Percentiles rank a stretch among this genome's conserved stretches.
These are phyloP conservation scores for Anas flavirostris DNA, from an alignment of 2,797 vertebrate genomes.

Conservation along the genomic window DNA sequence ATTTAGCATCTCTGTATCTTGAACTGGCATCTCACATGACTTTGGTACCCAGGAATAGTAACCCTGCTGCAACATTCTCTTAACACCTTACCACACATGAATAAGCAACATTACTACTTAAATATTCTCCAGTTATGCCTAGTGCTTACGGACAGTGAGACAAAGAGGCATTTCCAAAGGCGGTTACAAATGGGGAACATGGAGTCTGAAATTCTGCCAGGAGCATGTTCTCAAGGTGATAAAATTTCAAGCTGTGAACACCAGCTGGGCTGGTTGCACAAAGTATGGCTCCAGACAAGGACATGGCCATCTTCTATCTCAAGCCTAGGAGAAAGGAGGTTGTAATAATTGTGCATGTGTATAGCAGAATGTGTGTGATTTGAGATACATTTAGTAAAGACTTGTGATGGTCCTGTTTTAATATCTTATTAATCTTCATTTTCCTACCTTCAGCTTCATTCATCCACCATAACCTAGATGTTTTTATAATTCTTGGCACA, in stretches of 20 bases:
- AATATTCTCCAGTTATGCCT: not conserved
- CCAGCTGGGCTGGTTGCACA: not conserved
- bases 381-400: not conserved
- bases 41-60: not conserved
- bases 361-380: rapidly evolving
- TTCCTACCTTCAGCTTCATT: not conserved
- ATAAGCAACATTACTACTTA: not conserved
- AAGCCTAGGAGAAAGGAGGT: not conserved
- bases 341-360: rapidly evolving
- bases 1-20: slow-evolving; percentile 8
- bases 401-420: not conserved
- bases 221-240: not conserved
- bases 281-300: not conserved
- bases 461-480: not conserved
- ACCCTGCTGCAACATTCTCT: not conserved
- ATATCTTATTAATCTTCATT: not conserved
- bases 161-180: not conserved
- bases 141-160: not conserved
- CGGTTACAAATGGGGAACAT: not conserved
- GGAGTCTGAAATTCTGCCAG: not conserved
- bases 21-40: not conserved
- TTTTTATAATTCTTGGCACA: not conserved
- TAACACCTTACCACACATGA: rapidly evolving
- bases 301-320: not conserved
- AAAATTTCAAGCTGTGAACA: not conserved